These are phyloP conservation scores for Sylvia atricapilla DNA, from an alignment of 2,113 vertebrate genomes.

Conservation along the genomic window DNA sequence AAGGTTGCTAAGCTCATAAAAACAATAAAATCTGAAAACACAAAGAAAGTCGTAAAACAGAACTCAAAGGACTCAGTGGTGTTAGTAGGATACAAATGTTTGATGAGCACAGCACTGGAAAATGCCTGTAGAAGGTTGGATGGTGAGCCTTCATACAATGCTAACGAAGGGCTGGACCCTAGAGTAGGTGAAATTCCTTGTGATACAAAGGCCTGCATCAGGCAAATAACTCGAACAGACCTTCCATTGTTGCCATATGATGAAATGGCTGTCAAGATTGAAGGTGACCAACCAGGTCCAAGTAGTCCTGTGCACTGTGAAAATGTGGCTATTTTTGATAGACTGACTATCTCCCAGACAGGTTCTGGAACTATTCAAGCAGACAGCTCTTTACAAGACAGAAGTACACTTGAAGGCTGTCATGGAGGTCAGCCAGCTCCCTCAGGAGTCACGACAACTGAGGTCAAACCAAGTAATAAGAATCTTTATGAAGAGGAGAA, in stretches of 20 bases:
- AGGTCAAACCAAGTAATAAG: slow-evolving; percentile 77
- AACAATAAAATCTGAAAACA: slow-evolving; percentile 90
- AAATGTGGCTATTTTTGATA: slow-evolving; percentile 69
- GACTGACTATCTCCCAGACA: slow-evolving; percentile 76
- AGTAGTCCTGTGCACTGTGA: slow-evolving; percentile 68
- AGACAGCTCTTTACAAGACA: slow-evolving; percentile 57
- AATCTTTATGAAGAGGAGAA: slow-evolving; percentile 80
- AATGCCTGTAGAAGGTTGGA: slow-evolving; percentile 79
- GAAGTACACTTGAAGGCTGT: slow-evolving; percentile 60
- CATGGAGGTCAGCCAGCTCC: slow-evolving; percentile 50
- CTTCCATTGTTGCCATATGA: slow-evolving; percentile 69
- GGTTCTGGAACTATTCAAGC: slow-evolving; percentile 73
- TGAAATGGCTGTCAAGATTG: slow-evolving; percentile 68
- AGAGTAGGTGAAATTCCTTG: slow-evolving; percentile 65
- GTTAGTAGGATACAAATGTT: slow-evolving; percentile 94
- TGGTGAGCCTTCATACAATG: slow-evolving; percentile 73
- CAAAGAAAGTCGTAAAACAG: slow-evolving; percentile 91
- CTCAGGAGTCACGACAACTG: slow-evolving; percentile 65
- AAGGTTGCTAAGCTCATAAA: slow-evolving; percentile 94
- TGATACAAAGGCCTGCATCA: slow-evolving; percentile 74
- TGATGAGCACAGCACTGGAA: slow-evolving; percentile 82
- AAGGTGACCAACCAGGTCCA: slow-evolving; percentile 60
- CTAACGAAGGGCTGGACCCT: slow-evolving; percentile 78
- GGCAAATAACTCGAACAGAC: slow-evolving; percentile 72
- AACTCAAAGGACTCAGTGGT: slow-evolving; percentile 95